Conservation (phyloP, 2,797 vertebrate species). For the Allobates femoralis region DNA sequence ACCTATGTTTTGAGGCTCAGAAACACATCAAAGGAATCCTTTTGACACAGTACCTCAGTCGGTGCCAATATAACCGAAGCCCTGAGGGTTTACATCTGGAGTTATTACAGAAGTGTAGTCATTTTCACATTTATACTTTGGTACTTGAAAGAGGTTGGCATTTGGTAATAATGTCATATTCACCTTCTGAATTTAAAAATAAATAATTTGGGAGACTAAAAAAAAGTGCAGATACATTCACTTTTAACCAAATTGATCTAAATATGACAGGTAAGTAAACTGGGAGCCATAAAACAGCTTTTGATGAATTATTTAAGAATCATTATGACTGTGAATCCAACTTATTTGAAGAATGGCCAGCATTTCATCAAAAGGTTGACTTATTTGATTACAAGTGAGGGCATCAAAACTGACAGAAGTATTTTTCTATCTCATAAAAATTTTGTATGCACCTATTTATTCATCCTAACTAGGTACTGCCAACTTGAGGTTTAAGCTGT, state of each 20-base stretch:
- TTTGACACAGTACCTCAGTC: neutral
- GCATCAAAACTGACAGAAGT: neutral
- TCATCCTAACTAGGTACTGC: neutral
- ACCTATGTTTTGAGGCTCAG: neutral
- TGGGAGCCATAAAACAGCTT: constrained; percentile 47
- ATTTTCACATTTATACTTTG: neutral
- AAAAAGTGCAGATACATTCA: constrained; percentile 14
- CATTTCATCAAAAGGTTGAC: constrained; percentile 13
- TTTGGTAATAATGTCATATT: neutral
- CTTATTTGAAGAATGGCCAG: constrained; percentile 12
- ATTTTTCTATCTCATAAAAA: neutral
- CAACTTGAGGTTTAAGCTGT: neutral
- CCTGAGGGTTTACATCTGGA: no score
- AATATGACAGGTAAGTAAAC: constrained; percentile 27
- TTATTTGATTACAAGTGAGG: constrained; percentile 22
- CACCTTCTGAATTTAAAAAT: constrained; percentile 8
- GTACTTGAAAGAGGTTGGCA: neutral
- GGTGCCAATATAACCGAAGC: neutral
- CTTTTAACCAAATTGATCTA: constrained; percentile 30
- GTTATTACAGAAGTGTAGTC: neutral
- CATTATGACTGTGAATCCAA: constrained; percentile 14
- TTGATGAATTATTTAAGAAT: constrained; percentile 51
- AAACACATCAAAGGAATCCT: neutral
- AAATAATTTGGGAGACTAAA: neutral
- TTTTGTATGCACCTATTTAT: neutral